These are phyloP conservation scores for Crenuchus spilurus DNA, from an alignment of 2,797 vertebrate genomes.

Conservation along the genomic window DNA sequence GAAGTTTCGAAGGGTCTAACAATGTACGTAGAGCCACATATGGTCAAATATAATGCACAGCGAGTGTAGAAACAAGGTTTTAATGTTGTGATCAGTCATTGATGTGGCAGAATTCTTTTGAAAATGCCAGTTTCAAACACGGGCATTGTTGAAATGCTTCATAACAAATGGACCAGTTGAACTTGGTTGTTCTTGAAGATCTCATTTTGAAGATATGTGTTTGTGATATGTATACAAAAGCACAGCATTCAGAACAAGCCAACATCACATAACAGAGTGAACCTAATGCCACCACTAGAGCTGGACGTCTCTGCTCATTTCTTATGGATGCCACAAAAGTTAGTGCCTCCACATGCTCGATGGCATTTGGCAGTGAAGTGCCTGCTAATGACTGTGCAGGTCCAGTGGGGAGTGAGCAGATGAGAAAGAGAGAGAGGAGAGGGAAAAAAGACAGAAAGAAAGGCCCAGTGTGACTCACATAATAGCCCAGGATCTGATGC, in stretches of 20 bases:
- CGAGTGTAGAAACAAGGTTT: no score
- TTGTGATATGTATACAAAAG: no score
- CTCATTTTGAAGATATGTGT: no score
- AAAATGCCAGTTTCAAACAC: no score
- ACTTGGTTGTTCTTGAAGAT: no score
- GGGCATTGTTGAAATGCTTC: no score
- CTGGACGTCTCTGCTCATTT: conserved; percentile 27
- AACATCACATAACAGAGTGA: conserved; percentile 11
- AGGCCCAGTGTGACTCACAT: conserved; percentile 48
- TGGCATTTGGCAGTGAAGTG: conserved; percentile 48
- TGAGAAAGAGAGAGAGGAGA: conserved; percentile 43
- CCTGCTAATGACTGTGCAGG: conserved; percentile 55
- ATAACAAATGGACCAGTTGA: no score
- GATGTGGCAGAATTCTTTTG: no score
- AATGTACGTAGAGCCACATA: no score
- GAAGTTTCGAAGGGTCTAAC: no score
- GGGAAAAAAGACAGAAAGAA: conserved; percentile 32
- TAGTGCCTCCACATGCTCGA: conserved; percentile 33
- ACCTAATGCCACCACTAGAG: conserved; percentile 18
- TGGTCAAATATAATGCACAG: no score
- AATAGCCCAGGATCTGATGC: conserved; percentile 55
- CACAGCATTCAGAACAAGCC: background rate
- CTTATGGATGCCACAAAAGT: conserved; percentile 13
- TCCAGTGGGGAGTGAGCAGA: conserved; percentile 52
- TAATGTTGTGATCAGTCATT: no score